Base-by-base conservation (phyloP, 2,113 vertebrate species). In the Stigmatopora argus region DNA sequence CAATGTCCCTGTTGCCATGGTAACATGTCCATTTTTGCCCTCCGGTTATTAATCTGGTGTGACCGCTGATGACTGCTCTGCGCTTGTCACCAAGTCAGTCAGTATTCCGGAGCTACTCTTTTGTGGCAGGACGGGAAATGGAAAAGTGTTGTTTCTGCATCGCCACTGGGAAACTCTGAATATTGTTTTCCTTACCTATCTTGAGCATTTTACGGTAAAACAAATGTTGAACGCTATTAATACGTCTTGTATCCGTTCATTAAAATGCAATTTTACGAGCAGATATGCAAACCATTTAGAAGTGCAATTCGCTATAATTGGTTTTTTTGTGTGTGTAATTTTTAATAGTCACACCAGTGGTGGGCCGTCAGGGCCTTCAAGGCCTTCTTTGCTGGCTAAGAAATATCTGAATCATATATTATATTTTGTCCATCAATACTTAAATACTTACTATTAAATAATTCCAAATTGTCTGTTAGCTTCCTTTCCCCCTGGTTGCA, bases 1-100 rank as follows among this genome's bases (percentile, higher is more conserved):
- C 73, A 66, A 53, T 72, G 47, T 76, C 47, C 65, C 61, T 41
- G 85, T 85, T 83, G 77, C 85, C 78, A 47, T 58, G 80, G 82
- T 70, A 82, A 86, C 79, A 26, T 67, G 60, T 64, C 59, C 74
- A 23, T 46, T 17, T 49, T 55, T 34, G 5, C 15, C 19, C 18
- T 45, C 65, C 19, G 65, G 67, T 71, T 62, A 73, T 45, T 46
- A 45, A 23, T 31, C 17, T 58, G 60, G 68, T 71, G 62, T 73
- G 45, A 65, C 67, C 47, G 21, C 62, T 64, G 64, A 70, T 79
- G 67, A 68, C 67, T n/a, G 53, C 46, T 49, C 21, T 55, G 19
- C 38, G 62, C 66, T 62, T 56, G 46, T 26, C 17, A 17, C 34
- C 62, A 26, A 65, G 59, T 82, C 63, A 64, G 60, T 65, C 55